phyloP scores from a whole-genome alignment of 2,797 vertebrate species.

The Pampus argenteus region DNA sequence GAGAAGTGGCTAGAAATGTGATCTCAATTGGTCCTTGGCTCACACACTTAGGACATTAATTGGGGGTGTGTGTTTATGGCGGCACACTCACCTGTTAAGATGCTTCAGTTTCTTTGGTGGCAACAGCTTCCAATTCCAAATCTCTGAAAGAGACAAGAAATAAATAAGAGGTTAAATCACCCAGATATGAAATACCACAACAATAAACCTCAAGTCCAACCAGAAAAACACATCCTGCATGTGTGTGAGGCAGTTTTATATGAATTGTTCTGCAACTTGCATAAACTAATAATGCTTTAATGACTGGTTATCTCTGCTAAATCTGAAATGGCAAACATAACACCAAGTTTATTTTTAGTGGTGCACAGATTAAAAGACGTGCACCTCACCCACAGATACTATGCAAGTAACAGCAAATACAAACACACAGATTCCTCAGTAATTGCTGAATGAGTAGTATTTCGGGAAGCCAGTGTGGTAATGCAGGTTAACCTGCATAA shows the following conservation, averaged over 20 bases:
- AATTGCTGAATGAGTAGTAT: slow-evolving; percentile 22
- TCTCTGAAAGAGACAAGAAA: slow-evolving; percentile 83
- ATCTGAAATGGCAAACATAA: background rate
- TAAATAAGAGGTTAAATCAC: background rate
- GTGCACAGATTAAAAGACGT: background rate
- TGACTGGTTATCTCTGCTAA: background rate
- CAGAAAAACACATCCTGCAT: background rate
- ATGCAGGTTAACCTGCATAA: slow-evolving; percentile 64
- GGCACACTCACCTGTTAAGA: slow-evolving; percentile 91
- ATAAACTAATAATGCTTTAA: no score
- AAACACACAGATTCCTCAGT: slow-evolving; percentile 1
- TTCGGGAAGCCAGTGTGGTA: slow-evolving; percentile 50
- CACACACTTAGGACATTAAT: background rate
- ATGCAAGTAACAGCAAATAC: background rate
- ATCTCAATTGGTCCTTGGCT: slow-evolving; percentile 1
- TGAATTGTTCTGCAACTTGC: no score
- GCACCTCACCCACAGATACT: slow-evolving; percentile 9
- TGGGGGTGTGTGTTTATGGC: background rate
- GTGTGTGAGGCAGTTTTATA: no score
- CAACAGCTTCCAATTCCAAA: slow-evolving; percentile 98
- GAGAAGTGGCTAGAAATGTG: slow-evolving; percentile 46
- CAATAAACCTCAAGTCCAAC: background rate
- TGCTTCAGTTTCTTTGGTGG: slow-evolving; percentile 98
- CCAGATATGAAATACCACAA: background rate
- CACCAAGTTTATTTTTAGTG: background rate